Base-by-base conservation (phyloP, 2,113 vertebrate genomes). In the Oreochromis niloticus region DNA sequence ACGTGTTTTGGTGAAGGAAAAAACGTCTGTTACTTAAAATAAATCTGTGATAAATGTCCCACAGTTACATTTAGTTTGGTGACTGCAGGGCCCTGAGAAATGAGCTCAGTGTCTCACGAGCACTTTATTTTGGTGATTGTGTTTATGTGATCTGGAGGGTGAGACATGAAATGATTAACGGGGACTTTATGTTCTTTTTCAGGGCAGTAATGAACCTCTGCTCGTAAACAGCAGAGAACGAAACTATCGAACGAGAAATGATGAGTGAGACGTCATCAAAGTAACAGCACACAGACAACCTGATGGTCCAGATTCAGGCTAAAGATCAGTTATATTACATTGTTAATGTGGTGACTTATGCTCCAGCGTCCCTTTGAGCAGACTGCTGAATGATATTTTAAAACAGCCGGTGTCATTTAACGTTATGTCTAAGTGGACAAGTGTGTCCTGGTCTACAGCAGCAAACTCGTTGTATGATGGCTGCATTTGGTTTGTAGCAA, bases 161-260 rank as follows among this genome's bases (percentile, higher is more conserved):
- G 55, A 30, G 24, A 57, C 7, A 7, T 57, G 55, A 0, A 57
- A 57, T 14, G 55, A 4, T 4, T 57, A 14, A 57, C 24, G 0
- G 55, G 7, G 55, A 57, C 55, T 57, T 57, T 14, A 14, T 57
- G 7, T 57, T 57, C 0, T 57, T 57, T 27, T 30, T 27, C 24
- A 57, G 55, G 4, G 12, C 55, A 57, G 24, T 57, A 0, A 57
- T 30, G 55, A 57, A 5, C 12, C 55, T 57, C 55, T 57, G 55
- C 0, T 57, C 12, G 0, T 30, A 57, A 2, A 1, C 12, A 57
- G 12, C 55, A 0, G 24, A 14, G 0, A 57, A 1, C 12, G 0
- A 27, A 57, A 57, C 55, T 30, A 57, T 57, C 0, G 24, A 57
- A 27, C 0, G 0, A 27, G 6, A 4, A 7, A 56, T 57, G 22